Conservation (phyloP, 2,888 invertebrate genomes). For the Chrysina gloriosa region DNA sequence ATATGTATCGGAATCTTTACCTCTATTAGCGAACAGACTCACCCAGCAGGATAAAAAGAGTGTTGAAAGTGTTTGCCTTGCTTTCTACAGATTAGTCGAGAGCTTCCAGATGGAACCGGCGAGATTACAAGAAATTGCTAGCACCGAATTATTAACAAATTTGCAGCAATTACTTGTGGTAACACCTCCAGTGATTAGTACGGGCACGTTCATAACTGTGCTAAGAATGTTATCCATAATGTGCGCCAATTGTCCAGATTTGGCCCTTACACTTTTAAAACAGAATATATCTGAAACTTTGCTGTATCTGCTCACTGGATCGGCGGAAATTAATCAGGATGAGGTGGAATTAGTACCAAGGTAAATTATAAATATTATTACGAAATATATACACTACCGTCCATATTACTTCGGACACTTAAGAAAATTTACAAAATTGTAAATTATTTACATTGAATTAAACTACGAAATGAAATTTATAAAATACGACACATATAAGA, state of each 20-base stretch:
- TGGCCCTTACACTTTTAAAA: constrained; percentile 90
- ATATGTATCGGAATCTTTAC: constrained; percentile 88
- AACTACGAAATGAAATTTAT: no score
- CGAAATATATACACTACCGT: no score
- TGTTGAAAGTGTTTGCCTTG: constrained; percentile 96
- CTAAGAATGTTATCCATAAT: constrained; percentile 95
- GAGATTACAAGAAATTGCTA: constrained; percentile 93
- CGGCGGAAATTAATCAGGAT: constrained; percentile 69
- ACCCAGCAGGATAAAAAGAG: constrained; percentile 96
- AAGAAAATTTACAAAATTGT: no score
- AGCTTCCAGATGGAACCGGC: constrained; percentile 94
- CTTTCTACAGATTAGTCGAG: constrained; percentile 96
- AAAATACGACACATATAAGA: no score
- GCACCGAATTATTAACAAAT: constrained; percentile 89
- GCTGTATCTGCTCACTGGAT: constrained; percentile 93
- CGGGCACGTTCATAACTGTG: constrained; percentile 95
- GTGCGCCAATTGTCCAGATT: constrained; percentile 94
- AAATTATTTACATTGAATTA: no score
- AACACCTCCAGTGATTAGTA: constrained; percentile 94
- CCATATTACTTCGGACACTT: no score
- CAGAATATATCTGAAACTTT: constrained; percentile 97
- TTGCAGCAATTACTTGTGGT: constrained; percentile 93
- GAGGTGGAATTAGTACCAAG: constrained; percentile 89
- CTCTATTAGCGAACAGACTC: constrained; percentile 82
- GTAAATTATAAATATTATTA: constrained; percentile 46